Conservation (phyloP, 2,888 invertebrate species). For the Macaria liturata region DNA sequence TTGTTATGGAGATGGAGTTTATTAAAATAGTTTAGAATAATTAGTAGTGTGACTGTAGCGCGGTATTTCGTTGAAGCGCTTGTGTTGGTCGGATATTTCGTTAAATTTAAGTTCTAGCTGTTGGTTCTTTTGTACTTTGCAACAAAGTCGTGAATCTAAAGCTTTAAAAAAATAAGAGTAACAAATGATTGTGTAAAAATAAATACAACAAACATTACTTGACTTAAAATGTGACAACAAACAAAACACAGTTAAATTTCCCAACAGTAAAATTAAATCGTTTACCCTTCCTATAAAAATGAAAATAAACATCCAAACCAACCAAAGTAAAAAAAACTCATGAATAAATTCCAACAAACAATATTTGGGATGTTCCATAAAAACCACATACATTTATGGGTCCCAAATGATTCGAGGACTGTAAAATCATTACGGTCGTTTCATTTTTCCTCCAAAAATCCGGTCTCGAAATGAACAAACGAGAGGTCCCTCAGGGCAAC, state of each 20-base stretch:
- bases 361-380: slow-evolving; percentile 15
- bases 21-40: no score
- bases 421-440: slow-evolving; percentile 39
- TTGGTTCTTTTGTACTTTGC: no score
- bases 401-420: slow-evolving; percentile 41
- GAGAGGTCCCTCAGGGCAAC: slow-evolving; percentile 41
- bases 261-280: not conserved
- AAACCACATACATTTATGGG: slow-evolving; percentile 33
- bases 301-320: slow-evolving; percentile 5
- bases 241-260: no score
- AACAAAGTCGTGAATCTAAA: no score
- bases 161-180: no score
- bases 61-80: no score
- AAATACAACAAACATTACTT: no score
- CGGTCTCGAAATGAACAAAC: slow-evolving; percentile 45
- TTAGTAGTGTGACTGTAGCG: no score
- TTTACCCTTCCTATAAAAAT: not conserved
- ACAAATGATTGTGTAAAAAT: no score
- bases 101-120: no score
- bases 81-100: no score
- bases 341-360: slow-evolving; percentile 24
- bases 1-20: slow-evolving; percentile 1
- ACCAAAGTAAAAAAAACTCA: slow-evolving; percentile 11
- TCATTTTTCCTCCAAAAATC: slow-evolving; percentile 39
- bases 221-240: no score